These are phyloP conservation scores for Tiaroga cobitis DNA, from an alignment of 2,797 vertebrate species.

Conservation along the genomic window DNA sequence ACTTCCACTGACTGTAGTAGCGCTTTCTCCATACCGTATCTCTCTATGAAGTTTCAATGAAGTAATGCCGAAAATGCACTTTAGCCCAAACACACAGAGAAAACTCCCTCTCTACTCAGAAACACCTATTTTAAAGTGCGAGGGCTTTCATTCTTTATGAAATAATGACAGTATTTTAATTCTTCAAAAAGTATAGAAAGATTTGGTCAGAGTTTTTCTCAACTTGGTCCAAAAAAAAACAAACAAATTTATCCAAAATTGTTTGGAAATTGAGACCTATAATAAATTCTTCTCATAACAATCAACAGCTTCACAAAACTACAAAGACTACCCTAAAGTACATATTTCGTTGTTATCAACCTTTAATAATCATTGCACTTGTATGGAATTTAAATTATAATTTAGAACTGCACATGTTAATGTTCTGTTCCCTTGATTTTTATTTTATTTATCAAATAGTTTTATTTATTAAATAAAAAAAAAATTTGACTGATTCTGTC, in stretches of 20 bases:
- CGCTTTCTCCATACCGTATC: neutral
- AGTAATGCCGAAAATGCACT: neutral
- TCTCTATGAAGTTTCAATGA: neutral
- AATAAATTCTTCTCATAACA: neutral
- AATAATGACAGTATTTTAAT: neutral
- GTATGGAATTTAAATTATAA: neutral
- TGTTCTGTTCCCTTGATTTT: neutral
- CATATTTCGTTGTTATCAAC: neutral
- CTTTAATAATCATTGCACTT: neutral
- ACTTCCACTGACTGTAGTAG: conserved; percentile 44
- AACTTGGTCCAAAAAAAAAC: neutral
- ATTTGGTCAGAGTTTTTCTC: neutral
- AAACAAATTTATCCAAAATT: too few species aligned
- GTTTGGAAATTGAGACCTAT: neutral
- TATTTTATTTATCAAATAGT: neutral
- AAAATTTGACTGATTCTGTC: neutral
- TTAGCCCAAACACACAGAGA: neutral
- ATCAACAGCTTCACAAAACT: neutral
- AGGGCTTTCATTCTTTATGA: neutral
- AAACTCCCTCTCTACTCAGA: neutral
- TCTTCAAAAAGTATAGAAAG: too few species aligned
- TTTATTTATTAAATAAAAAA: neutral
- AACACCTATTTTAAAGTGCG: neutral
- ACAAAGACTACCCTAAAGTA: neutral
- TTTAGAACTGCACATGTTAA: neutral